Percentiles rank a stretch among this genome's conserved stretches.
Evolutionary conservation across 2,113 vertebrate species (phyloP).

Genomic region (Neogobius melanostomus): DNA sequence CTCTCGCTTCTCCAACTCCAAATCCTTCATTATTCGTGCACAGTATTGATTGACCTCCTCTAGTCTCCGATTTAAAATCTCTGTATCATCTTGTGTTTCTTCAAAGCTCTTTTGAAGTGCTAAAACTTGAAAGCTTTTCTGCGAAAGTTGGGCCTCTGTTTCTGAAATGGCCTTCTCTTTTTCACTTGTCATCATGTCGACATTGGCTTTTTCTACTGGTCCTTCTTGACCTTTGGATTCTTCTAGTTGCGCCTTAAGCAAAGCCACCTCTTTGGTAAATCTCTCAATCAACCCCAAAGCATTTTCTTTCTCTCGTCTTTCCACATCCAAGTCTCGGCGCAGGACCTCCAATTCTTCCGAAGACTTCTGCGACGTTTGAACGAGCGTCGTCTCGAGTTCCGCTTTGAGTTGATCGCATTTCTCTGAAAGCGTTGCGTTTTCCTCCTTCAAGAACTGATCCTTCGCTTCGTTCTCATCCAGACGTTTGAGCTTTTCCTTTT

Average conservation of each 20-base stretch:
- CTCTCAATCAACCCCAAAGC: constrained; percentile 49
- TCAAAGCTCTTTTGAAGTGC: constrained; percentile 38
- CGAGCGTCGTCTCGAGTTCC: constrained; percentile 58
- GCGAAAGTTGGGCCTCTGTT: constrained; percentile 42
- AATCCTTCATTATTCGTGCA: constrained; percentile 47
- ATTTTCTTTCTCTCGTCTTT: constrained; percentile 72
- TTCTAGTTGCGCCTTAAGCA: constrained; percentile 57
- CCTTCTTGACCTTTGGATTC: constrained; percentile 48
- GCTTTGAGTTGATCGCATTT: constrained; percentile 55
- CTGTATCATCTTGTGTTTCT: constrained; percentile 56
- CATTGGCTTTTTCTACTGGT: constrained; percentile 4
- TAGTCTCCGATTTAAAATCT: constrained; percentile 19
- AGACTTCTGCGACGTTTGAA: constrained; percentile 62
- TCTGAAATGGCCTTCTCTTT: constrained; percentile 4
- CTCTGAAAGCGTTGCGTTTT: constrained; percentile 49
- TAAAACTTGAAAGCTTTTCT: constrained; percentile 67
- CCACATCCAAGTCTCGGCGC: constrained; percentile 50
- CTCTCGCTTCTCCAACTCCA: constrained; percentile 71
- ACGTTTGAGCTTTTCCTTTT: constrained; percentile 38
- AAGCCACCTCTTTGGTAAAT: constrained; percentile 57
- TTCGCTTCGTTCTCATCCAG: constrained; percentile 52
- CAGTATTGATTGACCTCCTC: constrained; percentile 21
- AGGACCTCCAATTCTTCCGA: constrained; percentile 40
- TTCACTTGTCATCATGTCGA: constrained; percentile 48
- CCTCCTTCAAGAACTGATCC: constrained; percentile 23